phyloP scores from a whole-genome alignment of 1,140 invertebrate genomes.

The Oppia nitens region DNA sequence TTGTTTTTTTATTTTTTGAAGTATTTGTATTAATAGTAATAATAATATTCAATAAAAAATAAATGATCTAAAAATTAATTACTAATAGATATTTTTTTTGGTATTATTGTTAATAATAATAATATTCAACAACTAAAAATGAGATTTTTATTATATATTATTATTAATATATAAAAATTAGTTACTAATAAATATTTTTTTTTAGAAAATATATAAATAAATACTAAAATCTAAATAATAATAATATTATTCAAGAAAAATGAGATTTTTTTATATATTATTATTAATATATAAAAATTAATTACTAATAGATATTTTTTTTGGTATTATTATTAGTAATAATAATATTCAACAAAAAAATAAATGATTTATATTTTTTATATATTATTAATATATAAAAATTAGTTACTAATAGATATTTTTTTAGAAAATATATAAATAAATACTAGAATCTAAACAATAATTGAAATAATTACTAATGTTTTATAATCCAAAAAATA shows the following conservation, averaged over 20 bases:
- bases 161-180: too few species aligned
- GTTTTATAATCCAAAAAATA: too few species aligned
- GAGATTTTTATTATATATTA: not conserved
- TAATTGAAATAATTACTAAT: too few species aligned
- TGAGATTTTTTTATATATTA: too few species aligned
- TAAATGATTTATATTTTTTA: not conserved
- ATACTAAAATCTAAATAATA: too few species aligned
- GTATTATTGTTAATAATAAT: not conserved
- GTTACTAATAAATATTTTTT: too few species aligned
- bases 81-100: not conserved
- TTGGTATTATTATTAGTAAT: not conserved
- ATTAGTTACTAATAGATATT: too few species aligned
- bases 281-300: not conserved
- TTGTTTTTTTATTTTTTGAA: conserved; percentile 38
- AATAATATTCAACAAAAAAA: not conserved
- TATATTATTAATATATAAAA: too few species aligned
- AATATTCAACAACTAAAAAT: not conserved
- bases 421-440: too few species aligned
- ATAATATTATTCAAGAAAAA: too few species aligned
- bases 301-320: not conserved
- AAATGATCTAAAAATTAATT: conserved; percentile 31
- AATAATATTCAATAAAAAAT: conserved; percentile 44
- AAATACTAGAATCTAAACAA: too few species aligned
- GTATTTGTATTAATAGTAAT: conserved; percentile 49
- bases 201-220: too few species aligned